phyloP scores from a whole-genome alignment of 1,140 invertebrate species.

The Latrodectus geometricus region DNA sequence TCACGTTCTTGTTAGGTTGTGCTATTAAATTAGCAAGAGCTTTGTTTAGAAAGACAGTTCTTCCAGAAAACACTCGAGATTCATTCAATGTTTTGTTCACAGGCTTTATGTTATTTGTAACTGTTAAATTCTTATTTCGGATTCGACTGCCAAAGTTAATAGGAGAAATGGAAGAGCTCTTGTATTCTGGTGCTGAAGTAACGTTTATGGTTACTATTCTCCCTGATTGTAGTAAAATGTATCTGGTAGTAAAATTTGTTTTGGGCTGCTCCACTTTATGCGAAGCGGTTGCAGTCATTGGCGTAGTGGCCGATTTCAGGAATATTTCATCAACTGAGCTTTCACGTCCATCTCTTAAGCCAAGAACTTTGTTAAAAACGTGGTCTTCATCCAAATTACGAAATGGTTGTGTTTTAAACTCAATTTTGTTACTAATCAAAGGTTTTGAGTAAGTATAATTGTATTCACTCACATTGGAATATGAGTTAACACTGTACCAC shows the following conservation, averaged over 20 bases:
- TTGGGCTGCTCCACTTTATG: not conserved
- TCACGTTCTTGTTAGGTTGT: not conserved
- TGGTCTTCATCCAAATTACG: constrained; percentile 33
- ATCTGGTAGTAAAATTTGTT: constrained; percentile 45
- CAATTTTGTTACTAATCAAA: not conserved
- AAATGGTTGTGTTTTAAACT: not conserved
- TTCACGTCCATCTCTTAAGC: not conserved
- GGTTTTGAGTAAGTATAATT: not conserved
- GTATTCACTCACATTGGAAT: constrained; percentile 8
- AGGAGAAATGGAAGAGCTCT: not conserved
- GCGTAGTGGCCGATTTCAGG: constrained; percentile 25
- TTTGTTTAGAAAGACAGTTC: not conserved
- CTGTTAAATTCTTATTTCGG: constrained; percentile 10
- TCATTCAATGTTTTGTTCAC: not conserved
- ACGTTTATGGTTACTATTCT: constrained; percentile 47
- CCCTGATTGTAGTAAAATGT: constrained; percentile 48
- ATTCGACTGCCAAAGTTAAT: constrained; percentile 33
- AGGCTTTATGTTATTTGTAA: not conserved
- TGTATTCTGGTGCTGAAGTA: constrained; percentile 10
- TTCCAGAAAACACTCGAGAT: not conserved
- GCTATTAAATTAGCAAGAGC: not conserved
- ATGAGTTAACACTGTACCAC: constrained; percentile 31
- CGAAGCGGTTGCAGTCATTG: not conserved
- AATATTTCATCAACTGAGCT: constrained; percentile 4
- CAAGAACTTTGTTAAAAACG: constrained; percentile 18